Conservation (phyloP, 37 sponge, comb jelly and placozoan genomes). For the Amphimedon queenslandica region DNA sequence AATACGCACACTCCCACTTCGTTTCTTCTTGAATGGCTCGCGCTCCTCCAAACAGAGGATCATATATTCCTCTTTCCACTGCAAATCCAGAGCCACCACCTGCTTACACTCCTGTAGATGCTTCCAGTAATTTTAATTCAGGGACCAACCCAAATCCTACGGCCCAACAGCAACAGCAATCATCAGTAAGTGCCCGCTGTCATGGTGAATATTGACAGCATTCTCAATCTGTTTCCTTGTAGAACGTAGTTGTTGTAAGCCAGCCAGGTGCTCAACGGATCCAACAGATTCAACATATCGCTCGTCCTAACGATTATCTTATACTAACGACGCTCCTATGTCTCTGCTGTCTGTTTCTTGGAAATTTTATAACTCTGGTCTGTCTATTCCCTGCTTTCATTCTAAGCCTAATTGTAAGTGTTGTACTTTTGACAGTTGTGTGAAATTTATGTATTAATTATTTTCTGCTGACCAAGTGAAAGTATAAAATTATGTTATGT, state of each 20-base stretch:
- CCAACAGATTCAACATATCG: neutral
- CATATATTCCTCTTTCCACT: no score
- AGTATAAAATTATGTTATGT: no score
- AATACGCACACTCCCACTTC: neutral
- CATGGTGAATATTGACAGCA: neutral
- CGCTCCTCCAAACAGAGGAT: no score
- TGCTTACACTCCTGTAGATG: neutral
- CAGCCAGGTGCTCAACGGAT: neutral
- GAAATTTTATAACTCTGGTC: neutral
- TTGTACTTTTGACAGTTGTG: no score
- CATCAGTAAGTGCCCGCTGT: neutral
- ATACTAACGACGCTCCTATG: neutral
- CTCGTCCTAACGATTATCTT: neutral
- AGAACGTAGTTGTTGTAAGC: slow-evolving; percentile 25
- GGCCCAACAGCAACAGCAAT: neutral
- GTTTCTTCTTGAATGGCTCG: no score
- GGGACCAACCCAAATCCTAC: neutral
- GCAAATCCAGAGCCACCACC: no score
- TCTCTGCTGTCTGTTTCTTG: neutral
- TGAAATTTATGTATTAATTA: no score
- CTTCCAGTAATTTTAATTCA: no score
- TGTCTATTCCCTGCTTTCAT: neutral
- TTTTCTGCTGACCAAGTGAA: no score
- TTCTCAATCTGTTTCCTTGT: neutral
- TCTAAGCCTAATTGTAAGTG: neutral